Evolutionary conservation across 2,888 invertebrate species (phyloP), one percentile per base, ranked within the genome.

Genomic region (Belgica antarctica): DNA sequence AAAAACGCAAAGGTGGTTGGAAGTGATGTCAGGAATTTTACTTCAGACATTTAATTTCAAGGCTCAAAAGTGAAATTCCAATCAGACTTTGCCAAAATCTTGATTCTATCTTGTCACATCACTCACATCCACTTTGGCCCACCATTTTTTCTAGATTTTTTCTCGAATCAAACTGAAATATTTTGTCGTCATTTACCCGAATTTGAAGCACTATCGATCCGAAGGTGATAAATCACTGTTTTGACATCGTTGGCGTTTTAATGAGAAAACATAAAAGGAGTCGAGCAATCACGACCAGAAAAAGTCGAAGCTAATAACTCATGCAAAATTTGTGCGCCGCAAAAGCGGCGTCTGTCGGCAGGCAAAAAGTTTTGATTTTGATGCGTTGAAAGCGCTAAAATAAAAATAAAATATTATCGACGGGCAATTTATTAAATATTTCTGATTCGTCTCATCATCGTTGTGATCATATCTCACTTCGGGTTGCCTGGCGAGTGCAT

Each of bases 241-340:
- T 52, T 22, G 52, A 52, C 52, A 19, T 15, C 52, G 52, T 12
- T 27, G 1, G 22, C 25, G 65, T 10, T 28, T 47, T 66, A 47
- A 66, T 66, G 65, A 66, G 65, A 17, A 46, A 12, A 7, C 46
- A n/a, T 12, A 46, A 46, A 22, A 22, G 24, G 12, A 52, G 22
- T 12, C 41, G 28, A 10, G n/a, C 52, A 57, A 68, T 47, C 22
- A 19, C 63, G n/a, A 2, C 17, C 15, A 25, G 15, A 28, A 63
- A 63, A 41, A 25, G 57, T 68, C 17, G 25, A 28, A 31, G 31
- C 57, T 68, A 52, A 68, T 68, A 68, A 68, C 22, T 68, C 68
- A 68, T 68, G 68, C 68, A 68, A 68, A 68, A 17, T 57, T 68
- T 68, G 68, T 68, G 68, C 57, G 31, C 52, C 36, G n/a, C 17